These are phyloP conservation scores for Catharus fuscescens DNA, from an alignment of 2,113 vertebrate genomes.

Conservation along the genomic window DNA sequence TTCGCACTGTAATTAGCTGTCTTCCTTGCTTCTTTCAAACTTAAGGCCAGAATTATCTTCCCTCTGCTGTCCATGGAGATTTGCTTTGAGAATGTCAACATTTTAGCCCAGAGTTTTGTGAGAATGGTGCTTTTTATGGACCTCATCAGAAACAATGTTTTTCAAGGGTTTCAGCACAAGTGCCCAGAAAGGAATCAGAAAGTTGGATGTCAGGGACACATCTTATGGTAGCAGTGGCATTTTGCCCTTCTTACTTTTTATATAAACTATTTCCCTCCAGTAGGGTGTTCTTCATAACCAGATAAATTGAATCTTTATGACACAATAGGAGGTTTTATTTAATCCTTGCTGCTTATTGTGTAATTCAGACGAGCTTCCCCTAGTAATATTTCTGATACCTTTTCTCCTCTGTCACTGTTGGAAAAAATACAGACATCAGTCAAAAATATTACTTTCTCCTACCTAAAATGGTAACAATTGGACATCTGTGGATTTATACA, in stretches of 20 bases:
- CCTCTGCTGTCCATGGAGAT: neutral
- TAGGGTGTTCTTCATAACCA: neutral
- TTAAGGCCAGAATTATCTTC: neutral
- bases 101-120: neutral
- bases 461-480: neutral
- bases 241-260: neutral
- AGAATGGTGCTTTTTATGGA: neutral
- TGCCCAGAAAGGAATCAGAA: neutral
- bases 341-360: neutral
- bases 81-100: neutral
- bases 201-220: neutral
- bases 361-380: neutral
- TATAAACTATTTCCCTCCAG: neutral
- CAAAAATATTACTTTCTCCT: neutral
- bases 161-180: neutral
- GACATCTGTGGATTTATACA: slow-evolving; percentile 11
- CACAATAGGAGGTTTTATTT: neutral
- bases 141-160: neutral
- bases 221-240: neutral
- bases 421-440: neutral
- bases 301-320: neutral
- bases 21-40: neutral
- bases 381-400: neutral
- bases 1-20: neutral
- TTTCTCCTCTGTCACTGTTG: neutral